A percentile compares a stretch with the other conserved stretches of the same genome.
These are phyloP conservation scores for Ormyrus labotus DNA, from an alignment of 2,888 invertebrate genomes.

Conservation along the genomic window DNA sequence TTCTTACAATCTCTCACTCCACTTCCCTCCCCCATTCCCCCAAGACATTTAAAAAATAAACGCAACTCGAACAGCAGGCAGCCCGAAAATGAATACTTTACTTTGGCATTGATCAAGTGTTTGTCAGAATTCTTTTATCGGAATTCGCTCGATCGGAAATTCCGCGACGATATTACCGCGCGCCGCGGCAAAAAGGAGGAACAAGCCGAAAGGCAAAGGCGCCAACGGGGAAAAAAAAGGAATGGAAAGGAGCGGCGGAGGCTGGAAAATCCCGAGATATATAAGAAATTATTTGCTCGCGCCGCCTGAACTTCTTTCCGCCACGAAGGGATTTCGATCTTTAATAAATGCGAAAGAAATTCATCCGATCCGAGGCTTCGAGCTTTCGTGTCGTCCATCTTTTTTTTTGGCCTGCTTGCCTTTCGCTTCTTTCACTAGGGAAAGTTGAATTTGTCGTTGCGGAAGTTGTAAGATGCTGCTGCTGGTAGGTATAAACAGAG, in stretches of 20 bases:
- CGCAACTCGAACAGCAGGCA: no score
- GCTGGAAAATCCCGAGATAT: constrained; percentile 27
- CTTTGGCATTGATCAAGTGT: no score
- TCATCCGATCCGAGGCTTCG: background rate
- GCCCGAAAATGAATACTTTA: no score
- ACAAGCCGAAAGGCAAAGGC: background rate
- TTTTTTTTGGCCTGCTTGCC: no score
- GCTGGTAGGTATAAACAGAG: no score
- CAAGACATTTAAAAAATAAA: no score
- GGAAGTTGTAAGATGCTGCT: no score
- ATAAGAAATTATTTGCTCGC: constrained; percentile 40
- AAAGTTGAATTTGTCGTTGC: no score
- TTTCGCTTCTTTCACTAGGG: no score
- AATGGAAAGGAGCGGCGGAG: background rate
- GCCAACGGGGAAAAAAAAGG: background rate
- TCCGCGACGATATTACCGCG: background rate
- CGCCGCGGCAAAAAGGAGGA: background rate
- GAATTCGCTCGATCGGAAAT: constrained; percentile 35
- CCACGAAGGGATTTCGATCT: constrained; percentile 22
- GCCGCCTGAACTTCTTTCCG: background rate
- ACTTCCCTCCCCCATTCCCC: no score
- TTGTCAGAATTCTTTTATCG: background rate
- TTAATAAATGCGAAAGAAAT: constrained; percentile 38
- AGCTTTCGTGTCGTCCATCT: no score
- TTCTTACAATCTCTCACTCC: no score